Conservation (phyloP, 1,140 invertebrate genomes). For the Halesus radiatus region DNA sequence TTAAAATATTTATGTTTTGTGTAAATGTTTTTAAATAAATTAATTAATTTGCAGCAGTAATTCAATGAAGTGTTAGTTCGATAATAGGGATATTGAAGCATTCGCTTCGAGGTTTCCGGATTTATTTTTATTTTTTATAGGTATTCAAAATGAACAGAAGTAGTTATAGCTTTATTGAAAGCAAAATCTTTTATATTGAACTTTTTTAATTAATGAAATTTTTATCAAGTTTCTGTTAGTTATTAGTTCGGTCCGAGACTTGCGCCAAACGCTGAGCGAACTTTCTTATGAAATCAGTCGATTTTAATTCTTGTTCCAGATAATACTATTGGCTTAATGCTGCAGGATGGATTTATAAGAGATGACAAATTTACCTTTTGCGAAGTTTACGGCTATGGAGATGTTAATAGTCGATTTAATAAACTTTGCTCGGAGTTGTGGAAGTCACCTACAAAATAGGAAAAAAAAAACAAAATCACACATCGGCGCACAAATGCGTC, state of each 20-base stretch:
- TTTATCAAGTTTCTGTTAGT: constrained; percentile 35
- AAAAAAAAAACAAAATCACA: no score
- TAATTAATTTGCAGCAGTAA: no score
- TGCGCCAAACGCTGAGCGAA: constrained; percentile 30
- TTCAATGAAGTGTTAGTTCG: background rate
- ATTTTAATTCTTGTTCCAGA: constrained; percentile 43
- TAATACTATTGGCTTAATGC: background rate
- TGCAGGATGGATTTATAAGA: no score
- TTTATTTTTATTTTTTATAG: constrained; percentile 50
- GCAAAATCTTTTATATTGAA: constrained; percentile 54
- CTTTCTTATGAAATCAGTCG: constrained; percentile 43
- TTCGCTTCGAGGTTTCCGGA: constrained; percentile 42
- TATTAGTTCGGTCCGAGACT: constrained; percentile 47
- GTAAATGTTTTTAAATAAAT: no score
- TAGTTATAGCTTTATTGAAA: constrained; percentile 41
- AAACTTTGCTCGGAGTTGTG: no score
- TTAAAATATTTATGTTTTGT: no score
- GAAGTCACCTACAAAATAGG: no score
- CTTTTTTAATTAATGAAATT: constrained; percentile 51
- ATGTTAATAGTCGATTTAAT: no score
- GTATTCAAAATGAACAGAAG: constrained; percentile 42
- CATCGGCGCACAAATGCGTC: no score
- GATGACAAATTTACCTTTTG: no score
- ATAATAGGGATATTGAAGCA: constrained; percentile 44
- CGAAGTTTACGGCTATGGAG: no score